These are phyloP conservation scores for Drosophila subobscura DNA, from an alignment of 1,140 invertebrate species.

Conservation along the genomic window DNA sequence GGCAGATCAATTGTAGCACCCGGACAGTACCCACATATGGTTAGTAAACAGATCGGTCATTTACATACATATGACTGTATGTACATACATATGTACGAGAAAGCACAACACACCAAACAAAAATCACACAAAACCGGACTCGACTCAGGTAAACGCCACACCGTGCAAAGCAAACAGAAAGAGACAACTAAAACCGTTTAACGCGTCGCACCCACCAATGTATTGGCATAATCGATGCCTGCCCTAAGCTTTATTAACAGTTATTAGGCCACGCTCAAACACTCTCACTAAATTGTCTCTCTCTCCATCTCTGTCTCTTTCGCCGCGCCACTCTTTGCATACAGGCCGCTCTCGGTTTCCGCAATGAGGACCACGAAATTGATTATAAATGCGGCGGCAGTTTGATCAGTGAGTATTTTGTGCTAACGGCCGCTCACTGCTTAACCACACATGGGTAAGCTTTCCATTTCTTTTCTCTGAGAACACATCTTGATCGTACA, in stretches of 20 bases:
- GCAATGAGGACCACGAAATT: slow-evolving; percentile 35
- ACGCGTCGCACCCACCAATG: slow-evolving; percentile 1
- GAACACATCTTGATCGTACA: too few species aligned
- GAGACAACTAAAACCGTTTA: slow-evolving; percentile 18
- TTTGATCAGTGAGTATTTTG: slow-evolving; percentile 74
- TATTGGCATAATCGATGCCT: slow-evolving; percentile 17
- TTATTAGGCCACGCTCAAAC: not conserved
- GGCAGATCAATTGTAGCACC: slow-evolving; percentile 64
- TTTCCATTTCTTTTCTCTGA: not conserved
- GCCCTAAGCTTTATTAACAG: slow-evolving; percentile 31
- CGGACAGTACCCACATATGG: slow-evolving; percentile 70
- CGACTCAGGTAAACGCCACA: slow-evolving; percentile 23
- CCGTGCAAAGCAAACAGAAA: slow-evolving; percentile 6
- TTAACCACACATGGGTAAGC: slow-evolving; percentile 55
- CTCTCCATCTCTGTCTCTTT: slow-evolving; percentile 5
- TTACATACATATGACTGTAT: not conserved
- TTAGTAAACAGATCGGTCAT: slow-evolving; percentile 30
- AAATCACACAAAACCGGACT: slow-evolving; percentile 53
- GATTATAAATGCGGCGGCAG: slow-evolving; percentile 77
- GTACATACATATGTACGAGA: not conserved
- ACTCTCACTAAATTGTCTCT: slow-evolving; percentile 4
- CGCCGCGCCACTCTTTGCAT: not conserved
- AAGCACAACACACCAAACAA: slow-evolving; percentile 14
- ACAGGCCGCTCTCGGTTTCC: slow-evolving; percentile 61
- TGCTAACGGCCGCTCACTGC: slow-evolving; percentile 67